These are phyloP conservation scores for Palythoa caribaeorum DNA, from an alignment of 92 coral and sea anemone species.

Conservation along the genomic window DNA sequence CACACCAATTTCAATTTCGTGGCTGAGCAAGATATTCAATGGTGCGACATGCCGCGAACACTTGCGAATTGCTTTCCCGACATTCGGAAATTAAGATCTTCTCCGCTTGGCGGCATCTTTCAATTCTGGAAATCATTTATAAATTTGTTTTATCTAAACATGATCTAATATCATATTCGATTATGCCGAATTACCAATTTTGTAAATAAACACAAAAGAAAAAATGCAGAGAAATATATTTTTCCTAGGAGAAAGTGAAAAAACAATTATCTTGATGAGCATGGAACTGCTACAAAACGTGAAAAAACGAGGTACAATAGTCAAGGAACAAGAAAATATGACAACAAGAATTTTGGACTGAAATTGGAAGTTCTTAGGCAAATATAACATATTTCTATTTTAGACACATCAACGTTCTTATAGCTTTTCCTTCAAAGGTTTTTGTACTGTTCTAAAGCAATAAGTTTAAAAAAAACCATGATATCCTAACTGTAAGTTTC, in stretches of 20 bases:
- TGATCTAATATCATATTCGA: background rate
- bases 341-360: background rate
- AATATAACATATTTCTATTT: too few species aligned
- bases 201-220: background rate
- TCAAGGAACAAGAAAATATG: background rate
- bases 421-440: too few species aligned
- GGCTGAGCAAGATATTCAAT: too few species aligned
- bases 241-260: background rate
- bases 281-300: background rate
- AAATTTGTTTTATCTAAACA: background rate
- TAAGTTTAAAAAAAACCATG: background rate
- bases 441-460: too few species aligned
- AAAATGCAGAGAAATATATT: background rate
- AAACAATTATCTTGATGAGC: too few species aligned
- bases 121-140: background rate
- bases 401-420: too few species aligned
- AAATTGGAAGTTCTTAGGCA: too few species aligned
- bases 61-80: constrained; percentile 17
- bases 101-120: background rate
- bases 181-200: background rate
- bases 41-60: background rate
- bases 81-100: constrained; percentile 35
- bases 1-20: background rate
- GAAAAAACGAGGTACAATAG: background rate
- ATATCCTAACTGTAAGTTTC: background rate